Conservation (phyloP, 2,797 vertebrate species). For the Danio tinwini region DNA sequence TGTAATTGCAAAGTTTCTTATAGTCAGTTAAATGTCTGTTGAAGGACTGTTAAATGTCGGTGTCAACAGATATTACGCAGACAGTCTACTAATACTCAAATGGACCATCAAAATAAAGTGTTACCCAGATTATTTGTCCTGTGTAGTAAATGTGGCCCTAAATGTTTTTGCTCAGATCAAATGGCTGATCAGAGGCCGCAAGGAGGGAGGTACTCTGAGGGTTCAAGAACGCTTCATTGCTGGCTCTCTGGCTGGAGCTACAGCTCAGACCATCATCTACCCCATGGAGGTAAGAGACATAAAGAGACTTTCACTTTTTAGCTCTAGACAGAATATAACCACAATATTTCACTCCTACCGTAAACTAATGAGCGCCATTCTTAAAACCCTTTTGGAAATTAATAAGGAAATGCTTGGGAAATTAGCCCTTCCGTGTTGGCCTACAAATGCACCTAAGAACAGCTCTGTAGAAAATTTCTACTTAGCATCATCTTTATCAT, state of each 20-base stretch:
- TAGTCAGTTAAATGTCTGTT: too few relatives aligned
- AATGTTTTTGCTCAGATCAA: constrained; percentile 69
- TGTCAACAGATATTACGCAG: too few relatives aligned
- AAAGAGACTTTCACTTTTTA: not conserved
- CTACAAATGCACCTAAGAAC: not conserved
- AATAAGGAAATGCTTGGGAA: not conserved
- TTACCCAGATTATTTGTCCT: too few relatives aligned
- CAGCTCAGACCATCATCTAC: constrained; percentile 93
- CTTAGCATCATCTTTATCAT: not conserved
- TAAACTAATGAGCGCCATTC: not conserved
- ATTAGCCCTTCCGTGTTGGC: not conserved
- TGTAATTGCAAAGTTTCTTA: too few relatives aligned
- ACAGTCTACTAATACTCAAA: too few relatives aligned
- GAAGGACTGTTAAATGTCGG: too few relatives aligned
- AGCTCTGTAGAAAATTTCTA: not conserved
- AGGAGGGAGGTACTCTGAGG: constrained; percentile 81
- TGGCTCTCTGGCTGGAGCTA: constrained; percentile 92
- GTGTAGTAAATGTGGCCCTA: not conserved
- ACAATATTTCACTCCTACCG: not conserved
- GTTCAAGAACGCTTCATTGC: constrained; percentile 89
- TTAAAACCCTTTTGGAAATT: not conserved
- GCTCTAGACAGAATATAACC: not conserved
- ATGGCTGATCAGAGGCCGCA: constrained; percentile 72
- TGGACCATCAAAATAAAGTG: too few relatives aligned
- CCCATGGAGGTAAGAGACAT: constrained; percentile 87